Percentiles rank a stretch among this genome's conserved stretches.
phyloP scores from a whole-genome alignment of 1,140 invertebrate genomes.

The Hestina assimilis region DNA sequence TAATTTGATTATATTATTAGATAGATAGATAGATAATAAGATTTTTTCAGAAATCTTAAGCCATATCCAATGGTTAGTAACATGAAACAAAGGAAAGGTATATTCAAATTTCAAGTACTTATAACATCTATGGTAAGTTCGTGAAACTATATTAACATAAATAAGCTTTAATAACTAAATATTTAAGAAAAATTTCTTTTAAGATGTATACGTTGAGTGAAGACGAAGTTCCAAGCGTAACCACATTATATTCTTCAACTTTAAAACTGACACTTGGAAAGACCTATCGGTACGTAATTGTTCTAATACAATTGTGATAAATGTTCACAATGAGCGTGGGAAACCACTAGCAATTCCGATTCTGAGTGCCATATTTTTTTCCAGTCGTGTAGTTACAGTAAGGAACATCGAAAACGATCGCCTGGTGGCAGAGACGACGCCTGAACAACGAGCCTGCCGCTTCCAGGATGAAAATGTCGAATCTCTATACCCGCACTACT shows the following conservation, averaged over 20 bases:
- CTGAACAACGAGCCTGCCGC: slow-evolving; percentile 79
- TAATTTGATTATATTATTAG: neutral
- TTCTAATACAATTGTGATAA: neutral
- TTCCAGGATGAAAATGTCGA: slow-evolving; percentile 81
- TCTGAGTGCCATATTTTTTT: slow-evolving; percentile 9
- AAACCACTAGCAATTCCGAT: neutral
- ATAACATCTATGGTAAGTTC: slow-evolving; percentile 75
- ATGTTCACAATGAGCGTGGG: neutral
- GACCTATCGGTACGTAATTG: slow-evolving; percentile 64
- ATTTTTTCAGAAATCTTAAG: slow-evolving; percentile 49
- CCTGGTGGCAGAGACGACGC: slow-evolving; percentile 74
- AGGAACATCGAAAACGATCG: slow-evolving; percentile 82
- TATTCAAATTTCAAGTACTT: slow-evolving; percentile 77
- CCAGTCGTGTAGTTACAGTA: slow-evolving; percentile 76
- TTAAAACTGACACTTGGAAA: slow-evolving; percentile 72
- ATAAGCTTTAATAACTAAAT: neutral
- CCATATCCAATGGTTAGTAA: slow-evolving; percentile 68
- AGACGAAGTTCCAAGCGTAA: slow-evolving; percentile 81
- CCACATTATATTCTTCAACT: slow-evolving; percentile 79
- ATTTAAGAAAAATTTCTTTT: slow-evolving; percentile 16
- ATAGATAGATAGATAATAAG: neutral
- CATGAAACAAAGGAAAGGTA: slow-evolving; percentile 75
- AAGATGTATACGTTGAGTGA: slow-evolving; percentile 81
- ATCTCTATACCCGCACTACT: slow-evolving; percentile 81
- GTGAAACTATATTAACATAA: neutral